phyloP scores from a whole-genome alignment of 2,113 vertebrate genomes.

The Psilopsiagon aymara region DNA sequence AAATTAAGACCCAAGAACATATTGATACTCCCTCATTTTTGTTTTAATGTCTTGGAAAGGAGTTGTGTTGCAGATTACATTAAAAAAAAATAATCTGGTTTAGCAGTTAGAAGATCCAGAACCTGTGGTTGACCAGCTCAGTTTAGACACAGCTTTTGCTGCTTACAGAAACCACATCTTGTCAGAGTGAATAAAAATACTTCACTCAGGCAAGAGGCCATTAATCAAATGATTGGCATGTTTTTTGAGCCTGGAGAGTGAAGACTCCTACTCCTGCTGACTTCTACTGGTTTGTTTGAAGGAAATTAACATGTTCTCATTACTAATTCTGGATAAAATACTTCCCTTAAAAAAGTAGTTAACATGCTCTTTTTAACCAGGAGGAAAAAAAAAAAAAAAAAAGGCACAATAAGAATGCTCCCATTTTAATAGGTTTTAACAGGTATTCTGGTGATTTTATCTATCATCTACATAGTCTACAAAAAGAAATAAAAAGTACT shows the following conservation, averaged over 20 bases:
- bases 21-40: background rate
- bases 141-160: background rate
- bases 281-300: background rate
- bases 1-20: background rate
- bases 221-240: background rate
- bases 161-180: background rate
- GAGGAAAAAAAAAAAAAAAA: background rate
- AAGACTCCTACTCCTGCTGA: background rate
- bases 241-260: background rate
- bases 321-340: background rate
- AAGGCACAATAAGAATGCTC: background rate
- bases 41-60: background rate
- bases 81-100: background rate
- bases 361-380: background rate
- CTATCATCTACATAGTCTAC: background rate
- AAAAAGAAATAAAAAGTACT: background rate
- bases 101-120: background rate
- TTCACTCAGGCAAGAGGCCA: background rate
- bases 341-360: background rate
- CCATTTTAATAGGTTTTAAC: background rate
- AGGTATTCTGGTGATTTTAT: background rate
- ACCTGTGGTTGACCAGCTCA: background rate
- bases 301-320: background rate
- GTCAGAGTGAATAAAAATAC: background rate
- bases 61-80: background rate